Percentiles rank a stretch among this genome's conserved stretches.
phyloP scores from a whole-genome alignment of 1,140 invertebrate genomes.

The Aphidius ervi region DNA sequence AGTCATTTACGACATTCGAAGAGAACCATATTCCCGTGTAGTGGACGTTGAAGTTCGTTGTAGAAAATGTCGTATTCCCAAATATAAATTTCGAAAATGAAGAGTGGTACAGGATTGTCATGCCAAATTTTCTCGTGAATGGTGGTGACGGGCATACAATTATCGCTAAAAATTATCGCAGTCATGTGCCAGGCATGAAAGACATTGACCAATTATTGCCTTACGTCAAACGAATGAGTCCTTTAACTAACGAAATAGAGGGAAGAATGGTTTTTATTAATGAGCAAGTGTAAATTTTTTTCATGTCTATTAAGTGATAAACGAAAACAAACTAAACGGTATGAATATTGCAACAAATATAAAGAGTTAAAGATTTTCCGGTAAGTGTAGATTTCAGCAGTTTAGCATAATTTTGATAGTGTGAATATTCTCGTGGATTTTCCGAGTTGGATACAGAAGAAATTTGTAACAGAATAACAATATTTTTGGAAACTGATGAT shows the following conservation, averaged over 20 bases:
- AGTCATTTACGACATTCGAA: slow-evolving; percentile 50
- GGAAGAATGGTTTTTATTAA: slow-evolving; percentile 25
- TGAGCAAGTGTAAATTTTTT: neutral
- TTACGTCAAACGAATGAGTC: slow-evolving; percentile 34
- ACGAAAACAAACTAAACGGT: no score
- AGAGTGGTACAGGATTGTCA: slow-evolving; percentile 59
- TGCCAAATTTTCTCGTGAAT: slow-evolving; percentile 60
- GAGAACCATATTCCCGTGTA: slow-evolving; percentile 17
- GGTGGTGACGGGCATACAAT: slow-evolving; percentile 62
- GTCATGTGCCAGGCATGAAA: slow-evolving; percentile 27
- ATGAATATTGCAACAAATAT: no score
- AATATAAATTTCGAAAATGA: slow-evolving; percentile 53
- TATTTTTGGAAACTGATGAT: no score
- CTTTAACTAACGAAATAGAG: slow-evolving; percentile 31
- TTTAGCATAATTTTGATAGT: no score
- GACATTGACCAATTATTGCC: slow-evolving; percentile 29
- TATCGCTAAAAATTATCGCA: slow-evolving; percentile 29
- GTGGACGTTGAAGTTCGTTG: slow-evolving; percentile 49
- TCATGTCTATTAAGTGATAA: no score
- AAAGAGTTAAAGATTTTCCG: no score
- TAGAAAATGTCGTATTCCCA: slow-evolving; percentile 61
- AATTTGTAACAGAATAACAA: no score
- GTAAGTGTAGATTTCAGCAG: no score
- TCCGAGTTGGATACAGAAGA: no score
- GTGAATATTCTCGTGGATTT: no score